Percentiles rank a stretch among this genome's conserved stretches.
These are phyloP conservation scores for Tenebrosternarchus preto DNA, from an alignment of 2,113 vertebrate genomes.

Conservation along the genomic window DNA sequence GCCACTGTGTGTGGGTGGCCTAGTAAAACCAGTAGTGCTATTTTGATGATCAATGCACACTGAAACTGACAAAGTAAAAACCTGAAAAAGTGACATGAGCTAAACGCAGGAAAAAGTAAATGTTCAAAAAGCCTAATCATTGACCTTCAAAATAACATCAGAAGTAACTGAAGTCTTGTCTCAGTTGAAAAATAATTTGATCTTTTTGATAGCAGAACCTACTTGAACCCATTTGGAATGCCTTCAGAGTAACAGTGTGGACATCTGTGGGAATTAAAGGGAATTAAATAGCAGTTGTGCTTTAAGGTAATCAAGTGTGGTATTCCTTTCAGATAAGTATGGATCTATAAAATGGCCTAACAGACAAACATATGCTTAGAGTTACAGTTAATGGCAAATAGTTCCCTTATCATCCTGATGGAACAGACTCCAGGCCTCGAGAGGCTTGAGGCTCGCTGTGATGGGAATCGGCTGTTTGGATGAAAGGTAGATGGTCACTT, in stretches of 20 bases:
- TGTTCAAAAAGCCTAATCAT: not conserved
- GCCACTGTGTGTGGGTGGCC: constrained; percentile 23
- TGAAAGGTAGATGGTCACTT: not conserved
- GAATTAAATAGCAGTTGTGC: not conserved
- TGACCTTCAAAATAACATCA: not conserved
- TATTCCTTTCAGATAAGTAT: not conserved
- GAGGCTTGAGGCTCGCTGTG: not conserved
- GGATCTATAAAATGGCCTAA: not conserved
- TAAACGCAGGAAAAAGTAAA: not conserved
- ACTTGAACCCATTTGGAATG: not conserved
- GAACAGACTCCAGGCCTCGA: constrained; percentile 8
- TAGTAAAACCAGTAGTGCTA: constrained; percentile 2
- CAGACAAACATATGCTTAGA: constrained; percentile 14
- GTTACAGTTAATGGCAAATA: not conserved
- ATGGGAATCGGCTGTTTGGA: not conserved
- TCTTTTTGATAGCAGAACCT: too few species aligned
- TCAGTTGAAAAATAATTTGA: too few species aligned
- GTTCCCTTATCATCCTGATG: constrained; percentile 25
- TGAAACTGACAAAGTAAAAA: too few species aligned
- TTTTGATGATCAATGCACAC: not conserved
- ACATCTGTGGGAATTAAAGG: not conserved
- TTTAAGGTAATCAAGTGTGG: not conserved
- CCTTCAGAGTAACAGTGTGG: not conserved
- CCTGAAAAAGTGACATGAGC: not conserved
- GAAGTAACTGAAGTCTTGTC: not conserved